Percentiles rank a stretch among this genome's conserved stretches.
Evolutionary conservation across 2,113 vertebrate species (phyloP).

Genomic region (Corapipo altera): DNA sequence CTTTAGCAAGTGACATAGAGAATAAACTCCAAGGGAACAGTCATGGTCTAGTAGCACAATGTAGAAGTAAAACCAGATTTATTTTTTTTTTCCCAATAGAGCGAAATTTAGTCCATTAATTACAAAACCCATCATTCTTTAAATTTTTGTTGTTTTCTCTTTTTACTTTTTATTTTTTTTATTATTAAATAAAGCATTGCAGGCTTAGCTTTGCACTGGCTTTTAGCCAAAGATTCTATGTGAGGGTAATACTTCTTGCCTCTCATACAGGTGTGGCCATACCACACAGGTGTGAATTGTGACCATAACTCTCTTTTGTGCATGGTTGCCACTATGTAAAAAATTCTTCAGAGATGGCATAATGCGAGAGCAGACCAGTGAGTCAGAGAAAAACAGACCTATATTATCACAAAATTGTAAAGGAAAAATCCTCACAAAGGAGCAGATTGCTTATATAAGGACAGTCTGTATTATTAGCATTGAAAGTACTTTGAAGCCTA

Average conservation of each 20-base stretch:
- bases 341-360: background rate
- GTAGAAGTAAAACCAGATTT: background rate
- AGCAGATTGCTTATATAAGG: background rate
- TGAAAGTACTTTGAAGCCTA: background rate
- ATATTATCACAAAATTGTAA: background rate
- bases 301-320: background rate
- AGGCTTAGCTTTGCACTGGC: background rate
- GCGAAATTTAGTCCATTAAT: background rate
- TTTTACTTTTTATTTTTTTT: background rate
- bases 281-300: background rate
- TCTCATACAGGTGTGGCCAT: background rate
- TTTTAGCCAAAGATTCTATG: background rate
- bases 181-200: background rate
- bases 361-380: background rate
- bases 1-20: background rate
- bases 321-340: background rate
- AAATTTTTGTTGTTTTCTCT: background rate
- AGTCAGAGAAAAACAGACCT: background rate
- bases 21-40: background rate
- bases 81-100: background rate
- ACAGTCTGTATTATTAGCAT: background rate
- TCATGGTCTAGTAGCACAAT: background rate
- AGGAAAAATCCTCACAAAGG: background rate
- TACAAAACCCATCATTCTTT: background rate
- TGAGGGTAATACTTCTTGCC: background rate